Conservation (phyloP, 2,888 invertebrate species). For the Caenorhabditis japonica region DNA sequence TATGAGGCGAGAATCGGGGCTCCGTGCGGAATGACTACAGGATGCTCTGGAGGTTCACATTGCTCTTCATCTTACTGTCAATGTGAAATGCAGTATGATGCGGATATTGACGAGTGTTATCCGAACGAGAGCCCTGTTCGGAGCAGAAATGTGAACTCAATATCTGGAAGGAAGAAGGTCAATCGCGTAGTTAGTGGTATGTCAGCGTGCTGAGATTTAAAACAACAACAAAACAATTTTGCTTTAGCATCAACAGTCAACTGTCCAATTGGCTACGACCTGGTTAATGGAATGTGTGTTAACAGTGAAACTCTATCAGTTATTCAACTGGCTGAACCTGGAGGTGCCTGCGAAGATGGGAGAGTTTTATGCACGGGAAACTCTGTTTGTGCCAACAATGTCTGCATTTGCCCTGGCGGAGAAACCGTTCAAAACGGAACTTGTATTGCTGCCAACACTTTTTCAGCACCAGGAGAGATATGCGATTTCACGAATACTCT, state of each 20-base stretch:
- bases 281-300: conserved; percentile 53
- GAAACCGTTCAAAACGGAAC: conserved; percentile 58
- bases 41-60: conserved; percentile 39
- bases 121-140: conserved; percentile 21
- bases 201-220: background rate
- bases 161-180: conserved; percentile 20
- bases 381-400: conserved; percentile 73
- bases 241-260: conserved; percentile 35
- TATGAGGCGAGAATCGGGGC: conserved; percentile 49
- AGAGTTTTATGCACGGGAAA: conserved; percentile 71
- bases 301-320: conserved; percentile 49
- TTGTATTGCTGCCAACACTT: conserved; percentile 56
- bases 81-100: conserved; percentile 45
- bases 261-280: conserved; percentile 48
- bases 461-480: conserved; percentile 70
- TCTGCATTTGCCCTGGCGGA: conserved; percentile 75
- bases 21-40: conserved; percentile 38
- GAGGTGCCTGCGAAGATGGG: conserved; percentile 63
- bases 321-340: conserved; percentile 65
- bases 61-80: conserved; percentile 51
- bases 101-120: conserved; percentile 48
- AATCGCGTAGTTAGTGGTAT: conserved; percentile 46
- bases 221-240: background rate
- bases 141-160: conserved; percentile 15
- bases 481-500: conserved; percentile 69